phyloP scores from a whole-genome alignment of 2,797 vertebrate species.

The Eidolon dupreanum region DNA sequence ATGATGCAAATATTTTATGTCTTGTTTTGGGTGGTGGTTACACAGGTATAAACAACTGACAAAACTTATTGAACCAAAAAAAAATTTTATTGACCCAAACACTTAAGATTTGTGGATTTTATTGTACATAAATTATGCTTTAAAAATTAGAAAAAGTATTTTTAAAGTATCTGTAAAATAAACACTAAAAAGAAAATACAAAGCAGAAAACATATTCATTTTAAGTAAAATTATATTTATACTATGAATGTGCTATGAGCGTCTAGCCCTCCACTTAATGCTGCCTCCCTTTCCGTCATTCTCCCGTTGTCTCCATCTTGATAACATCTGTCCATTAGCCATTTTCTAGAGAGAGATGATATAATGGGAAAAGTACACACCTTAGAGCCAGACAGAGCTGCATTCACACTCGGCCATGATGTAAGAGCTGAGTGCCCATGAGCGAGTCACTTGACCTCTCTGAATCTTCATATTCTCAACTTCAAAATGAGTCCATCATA shows the following conservation, averaged over 20 bases:
- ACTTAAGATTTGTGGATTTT: not conserved
- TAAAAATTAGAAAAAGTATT: not conserved
- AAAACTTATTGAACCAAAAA: not conserved
- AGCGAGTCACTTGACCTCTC: not conserved
- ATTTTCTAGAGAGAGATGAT: not conserved
- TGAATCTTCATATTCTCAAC: not conserved
- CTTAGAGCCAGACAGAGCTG: not conserved
- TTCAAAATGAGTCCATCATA: not conserved
- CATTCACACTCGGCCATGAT: not conserved
- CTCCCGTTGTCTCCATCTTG: not conserved
- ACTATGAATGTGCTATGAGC: not conserved
- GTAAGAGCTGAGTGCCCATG: not conserved
- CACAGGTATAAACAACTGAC: not conserved
- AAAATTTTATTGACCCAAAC: not conserved
- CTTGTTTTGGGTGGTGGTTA: not conserved
- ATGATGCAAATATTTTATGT: not conserved
- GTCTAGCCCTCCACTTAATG: not conserved
- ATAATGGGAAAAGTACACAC: not conserved
- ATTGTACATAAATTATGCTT: not conserved
- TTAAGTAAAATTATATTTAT: slow-evolving; percentile 22
- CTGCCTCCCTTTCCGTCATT: rapidly evolving
- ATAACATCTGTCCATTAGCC: not conserved
- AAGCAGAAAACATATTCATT: not conserved
- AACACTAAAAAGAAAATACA: not conserved
- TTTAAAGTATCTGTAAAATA: not conserved